Percentiles rank a stretch among this genome's conserved stretches.
These are phyloP conservation scores for Diachasmimorpha longicaudata DNA, from an alignment of 1,140 invertebrate species.

Conservation along the genomic window DNA sequence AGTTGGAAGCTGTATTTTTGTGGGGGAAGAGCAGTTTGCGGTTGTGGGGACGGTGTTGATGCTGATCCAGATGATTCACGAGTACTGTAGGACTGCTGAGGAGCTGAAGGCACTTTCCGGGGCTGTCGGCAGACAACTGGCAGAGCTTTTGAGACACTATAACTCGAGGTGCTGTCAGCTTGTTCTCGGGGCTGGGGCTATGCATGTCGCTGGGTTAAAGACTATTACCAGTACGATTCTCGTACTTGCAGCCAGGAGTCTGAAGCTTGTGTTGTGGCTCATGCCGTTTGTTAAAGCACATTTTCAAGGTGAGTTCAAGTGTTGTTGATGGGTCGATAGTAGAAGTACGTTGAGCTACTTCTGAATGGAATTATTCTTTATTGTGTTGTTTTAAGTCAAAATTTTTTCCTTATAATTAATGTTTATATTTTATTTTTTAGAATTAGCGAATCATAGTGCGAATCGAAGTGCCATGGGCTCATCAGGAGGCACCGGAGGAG, in stretches of 20 bases:
- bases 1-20: constrained; percentile 64
- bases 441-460: constrained; percentile 48
- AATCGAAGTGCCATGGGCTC: constrained; percentile 46
- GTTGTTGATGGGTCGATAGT: too few relatives aligned
- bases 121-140: constrained; percentile 78
- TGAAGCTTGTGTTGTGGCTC: constrained; percentile 81
- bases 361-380: too few relatives aligned
- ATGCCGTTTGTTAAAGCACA: constrained; percentile 74
- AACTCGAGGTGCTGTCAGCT: constrained; percentile 94
- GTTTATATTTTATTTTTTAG: constrained; percentile 30
- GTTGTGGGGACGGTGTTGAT: constrained; percentile 86
- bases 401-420: too few relatives aligned
- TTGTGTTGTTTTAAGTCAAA: too few relatives aligned
- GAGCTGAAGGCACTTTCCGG: constrained; percentile 71
- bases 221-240: constrained; percentile 96
- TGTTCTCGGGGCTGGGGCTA: constrained; percentile 93
- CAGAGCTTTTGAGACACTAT: constrained; percentile 87
- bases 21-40: constrained; percentile 83
- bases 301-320: constrained; percentile 62
- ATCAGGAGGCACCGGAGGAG: constrained; percentile 49
- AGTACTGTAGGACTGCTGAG: constrained; percentile 75
- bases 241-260: constrained; percentile 87
- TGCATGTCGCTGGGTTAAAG: constrained; percentile 92
- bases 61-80: constrained; percentile 84
- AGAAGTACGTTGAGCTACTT: too few relatives aligned